Conservation (phyloP, 2,113 vertebrate species). For the Xyliphius kryptos region DNA sequence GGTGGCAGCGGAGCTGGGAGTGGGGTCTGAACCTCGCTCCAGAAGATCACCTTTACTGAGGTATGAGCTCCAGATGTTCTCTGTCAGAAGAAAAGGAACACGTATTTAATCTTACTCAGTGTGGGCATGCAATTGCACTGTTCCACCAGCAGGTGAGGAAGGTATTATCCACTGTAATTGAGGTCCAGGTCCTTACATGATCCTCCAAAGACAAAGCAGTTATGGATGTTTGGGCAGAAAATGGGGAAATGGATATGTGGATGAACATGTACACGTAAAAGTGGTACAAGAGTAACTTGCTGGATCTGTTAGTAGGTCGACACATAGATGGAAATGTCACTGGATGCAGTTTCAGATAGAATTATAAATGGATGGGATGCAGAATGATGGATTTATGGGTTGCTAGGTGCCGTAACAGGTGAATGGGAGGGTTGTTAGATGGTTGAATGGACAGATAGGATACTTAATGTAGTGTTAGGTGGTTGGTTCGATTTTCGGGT, state of each 20-base stretch:
- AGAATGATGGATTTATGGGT: neutral
- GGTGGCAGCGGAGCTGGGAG: slow-evolving; percentile 50
- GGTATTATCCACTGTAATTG: too few relatives aligned
- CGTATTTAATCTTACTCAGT: too few relatives aligned
- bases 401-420: too few relatives aligned
- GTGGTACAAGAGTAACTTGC: neutral
- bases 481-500: neutral
- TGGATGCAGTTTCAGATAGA: neutral
- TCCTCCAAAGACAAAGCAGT: too few relatives aligned
- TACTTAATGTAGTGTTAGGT: neutral
- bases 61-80: slow-evolving; percentile 84
- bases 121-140: too few relatives aligned
- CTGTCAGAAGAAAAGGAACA: slow-evolving; percentile 46
- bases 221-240: neutral
- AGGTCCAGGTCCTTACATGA: too few relatives aligned
- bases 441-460: neutral
- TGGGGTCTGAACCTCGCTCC: slow-evolving; percentile 65
- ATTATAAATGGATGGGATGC: neutral
- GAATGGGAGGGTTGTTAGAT: neutral
- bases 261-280: neutral
- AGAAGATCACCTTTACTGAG: slow-evolving; percentile 75
- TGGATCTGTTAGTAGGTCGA: neutral
- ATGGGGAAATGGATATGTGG: neutral
- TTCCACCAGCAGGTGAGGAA: too few relatives aligned
- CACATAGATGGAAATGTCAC: neutral